Conservation (phyloP, 1,140 invertebrate species). For the Ooceraea biroi region DNA sequence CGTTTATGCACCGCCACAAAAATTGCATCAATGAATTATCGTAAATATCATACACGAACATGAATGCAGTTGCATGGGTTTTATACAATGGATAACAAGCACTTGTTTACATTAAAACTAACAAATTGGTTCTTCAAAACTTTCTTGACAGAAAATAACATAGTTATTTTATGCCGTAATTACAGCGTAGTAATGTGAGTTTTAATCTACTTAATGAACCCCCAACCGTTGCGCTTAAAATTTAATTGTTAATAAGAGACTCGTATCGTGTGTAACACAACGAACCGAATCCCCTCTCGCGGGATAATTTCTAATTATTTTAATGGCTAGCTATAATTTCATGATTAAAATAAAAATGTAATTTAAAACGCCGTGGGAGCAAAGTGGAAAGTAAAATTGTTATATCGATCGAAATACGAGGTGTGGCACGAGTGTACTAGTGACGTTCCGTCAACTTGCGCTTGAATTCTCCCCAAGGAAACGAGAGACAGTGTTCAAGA, state of each 20-base stretch:
- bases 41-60: conserved; percentile 1
- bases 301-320: conserved; percentile 4
- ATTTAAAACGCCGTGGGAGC: neutral
- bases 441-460: neutral
- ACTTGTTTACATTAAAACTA: neutral
- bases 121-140: neutral
- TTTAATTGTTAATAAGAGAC: conserved; percentile 5
- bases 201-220: conserved; percentile 14
- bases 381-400: neutral
- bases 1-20: conserved; percentile 5
- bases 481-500: neutral
- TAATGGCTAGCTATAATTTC: neutral
- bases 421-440: neutral
- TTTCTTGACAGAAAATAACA: conserved; percentile 29
- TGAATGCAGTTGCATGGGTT: neutral
- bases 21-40: conserved; percentile 42
- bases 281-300: neutral
- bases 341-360: conserved; percentile 5
- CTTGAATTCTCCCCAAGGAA: neutral
- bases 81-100: neutral
- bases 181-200: neutral
- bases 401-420: neutral
- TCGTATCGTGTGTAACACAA: neutral
- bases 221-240: neutral
- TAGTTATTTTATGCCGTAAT: conserved; percentile 1